These are phyloP conservation scores for Epinephelus coioides DNA, from an alignment of 2,797 vertebrate genomes.

Conservation along the genomic window DNA sequence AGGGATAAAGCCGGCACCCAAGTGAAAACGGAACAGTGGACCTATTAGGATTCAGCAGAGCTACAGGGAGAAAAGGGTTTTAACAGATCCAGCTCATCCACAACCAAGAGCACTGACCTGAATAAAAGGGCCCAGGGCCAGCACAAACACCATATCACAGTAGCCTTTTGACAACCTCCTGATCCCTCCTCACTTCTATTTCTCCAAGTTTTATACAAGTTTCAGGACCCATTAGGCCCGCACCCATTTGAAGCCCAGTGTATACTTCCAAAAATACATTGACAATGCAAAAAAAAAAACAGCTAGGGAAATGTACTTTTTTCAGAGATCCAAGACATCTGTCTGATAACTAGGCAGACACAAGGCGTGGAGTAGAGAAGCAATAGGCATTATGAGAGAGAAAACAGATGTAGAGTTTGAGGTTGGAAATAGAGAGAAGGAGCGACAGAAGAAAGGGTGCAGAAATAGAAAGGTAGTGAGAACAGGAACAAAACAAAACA, in stretches of 20 bases:
- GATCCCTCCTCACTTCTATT: conserved; percentile 50
- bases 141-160: conserved; percentile 55
- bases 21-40: conserved; percentile 58
- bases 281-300: conserved; percentile 33
- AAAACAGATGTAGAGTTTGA: conserved; percentile 32
- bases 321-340: conserved; percentile 41
- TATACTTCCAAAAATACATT: conserved; percentile 43
- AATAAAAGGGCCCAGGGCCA: conserved; percentile 70
- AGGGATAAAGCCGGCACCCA: conserved; percentile 11
- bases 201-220: conserved; percentile 44
- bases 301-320: conserved; percentile 40
- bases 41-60: conserved; percentile 78
- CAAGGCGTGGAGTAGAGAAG: not conserved
- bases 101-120: conserved; percentile 79
- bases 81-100: conserved; percentile 72
- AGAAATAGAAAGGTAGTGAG: conserved; percentile 47
- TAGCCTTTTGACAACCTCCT: conserved; percentile 59
- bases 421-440: conserved; percentile 45
- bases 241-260: conserved; percentile 20
- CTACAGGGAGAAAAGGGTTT: conserved; percentile 54
- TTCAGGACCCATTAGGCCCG: conserved; percentile 44
- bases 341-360: conserved; percentile 44
- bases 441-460: conserved; percentile 35
- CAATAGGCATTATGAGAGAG: conserved; percentile 12
- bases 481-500: not conserved